These are phyloP conservation scores for Pomacea maculata DNA, from an alignment of 1,140 invertebrate species.

Conservation along the genomic window DNA sequence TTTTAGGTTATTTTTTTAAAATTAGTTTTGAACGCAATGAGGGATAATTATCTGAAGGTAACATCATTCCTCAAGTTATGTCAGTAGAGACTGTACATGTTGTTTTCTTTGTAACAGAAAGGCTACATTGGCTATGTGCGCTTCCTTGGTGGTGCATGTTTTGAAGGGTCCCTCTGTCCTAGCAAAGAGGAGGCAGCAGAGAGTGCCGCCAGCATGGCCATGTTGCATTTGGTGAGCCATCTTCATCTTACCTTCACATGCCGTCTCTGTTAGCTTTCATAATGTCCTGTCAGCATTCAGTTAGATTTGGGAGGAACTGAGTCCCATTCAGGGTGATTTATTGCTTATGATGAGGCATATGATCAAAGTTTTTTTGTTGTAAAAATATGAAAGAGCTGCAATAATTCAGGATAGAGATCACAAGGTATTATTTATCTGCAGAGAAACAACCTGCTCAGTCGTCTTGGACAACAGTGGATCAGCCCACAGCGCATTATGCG, in stretches of 20 bases:
- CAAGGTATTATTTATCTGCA: background rate
- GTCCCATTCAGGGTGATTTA: conserved; percentile 5
- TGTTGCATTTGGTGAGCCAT: conserved; percentile 47
- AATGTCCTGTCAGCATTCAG: conserved; percentile 17
- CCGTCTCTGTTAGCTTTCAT: background rate
- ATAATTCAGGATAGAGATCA: background rate
- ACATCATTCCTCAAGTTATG: too few species aligned
- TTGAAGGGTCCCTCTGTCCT: conserved; percentile 46
- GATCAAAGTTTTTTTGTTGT: background rate
- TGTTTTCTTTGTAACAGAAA: conserved; percentile 25
- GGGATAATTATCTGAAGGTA: too few species aligned
- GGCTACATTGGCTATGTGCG: conserved; percentile 34
- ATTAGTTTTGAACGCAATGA: too few species aligned
- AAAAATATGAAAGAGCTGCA: conserved; percentile 1
- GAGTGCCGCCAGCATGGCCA: conserved; percentile 49
- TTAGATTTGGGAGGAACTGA: background rate
- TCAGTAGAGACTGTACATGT: too few species aligned
- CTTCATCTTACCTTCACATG: background rate
- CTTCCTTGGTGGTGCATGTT: conserved; percentile 40
- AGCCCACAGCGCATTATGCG: conserved; percentile 2
- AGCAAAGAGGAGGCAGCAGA: conserved; percentile 46
- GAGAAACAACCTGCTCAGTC: background rate
- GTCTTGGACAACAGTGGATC: conserved; percentile 3
- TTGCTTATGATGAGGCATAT: background rate
- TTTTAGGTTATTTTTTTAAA: too few species aligned